phyloP scores from a whole-genome alignment of 2,888 invertebrate species.

The Cryptocephalus primarius region DNA sequence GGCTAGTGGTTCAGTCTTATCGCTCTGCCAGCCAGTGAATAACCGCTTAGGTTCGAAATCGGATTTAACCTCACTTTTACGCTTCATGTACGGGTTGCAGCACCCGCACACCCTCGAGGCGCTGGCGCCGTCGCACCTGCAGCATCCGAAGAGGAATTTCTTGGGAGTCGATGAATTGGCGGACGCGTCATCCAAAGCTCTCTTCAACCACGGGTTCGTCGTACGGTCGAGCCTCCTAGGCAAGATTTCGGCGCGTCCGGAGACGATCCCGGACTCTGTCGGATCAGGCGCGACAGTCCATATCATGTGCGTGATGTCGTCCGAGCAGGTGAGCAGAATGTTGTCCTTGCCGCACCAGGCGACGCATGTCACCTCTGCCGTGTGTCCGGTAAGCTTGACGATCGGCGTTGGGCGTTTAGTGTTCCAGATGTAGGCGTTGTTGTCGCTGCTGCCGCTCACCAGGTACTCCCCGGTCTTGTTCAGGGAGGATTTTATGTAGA shows the following conservation, averaged over 20 bases:
- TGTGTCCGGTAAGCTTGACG: constrained; percentile 61
- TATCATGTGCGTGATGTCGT: constrained; percentile 67
- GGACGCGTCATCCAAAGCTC: neutral
- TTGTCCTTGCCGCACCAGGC: constrained; percentile 60
- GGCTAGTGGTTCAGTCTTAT: constrained; percentile 18
- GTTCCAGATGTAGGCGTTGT: constrained; percentile 80
- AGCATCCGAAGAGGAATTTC: constrained; percentile 17
- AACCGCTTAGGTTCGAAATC: constrained; percentile 18
- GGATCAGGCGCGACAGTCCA: constrained; percentile 56
- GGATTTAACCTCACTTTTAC: constrained; percentile 12
- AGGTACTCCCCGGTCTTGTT: constrained; percentile 74
- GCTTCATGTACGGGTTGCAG: constrained; percentile 11
- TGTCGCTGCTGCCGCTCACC: constrained; percentile 81
- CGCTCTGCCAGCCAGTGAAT: constrained; percentile 11
- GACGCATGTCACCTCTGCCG: constrained; percentile 79
- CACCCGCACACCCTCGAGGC: neutral
- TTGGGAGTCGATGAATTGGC: constrained; percentile 12
- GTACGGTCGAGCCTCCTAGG: constrained; percentile 5
- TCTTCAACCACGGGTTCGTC: neutral
- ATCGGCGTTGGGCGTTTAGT: constrained; percentile 53
- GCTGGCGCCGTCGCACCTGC: constrained; percentile 2
- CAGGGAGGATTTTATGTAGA: constrained; percentile 74
- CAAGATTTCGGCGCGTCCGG: constrained; percentile 21
- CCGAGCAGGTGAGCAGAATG: constrained; percentile 70
- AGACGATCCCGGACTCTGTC: constrained; percentile 25